Percentiles rank a stretch among this genome's conserved stretches.
phyloP scores from a whole-genome alignment of 2,888 invertebrate genomes.

The Sphecodes monilicornis region DNA sequence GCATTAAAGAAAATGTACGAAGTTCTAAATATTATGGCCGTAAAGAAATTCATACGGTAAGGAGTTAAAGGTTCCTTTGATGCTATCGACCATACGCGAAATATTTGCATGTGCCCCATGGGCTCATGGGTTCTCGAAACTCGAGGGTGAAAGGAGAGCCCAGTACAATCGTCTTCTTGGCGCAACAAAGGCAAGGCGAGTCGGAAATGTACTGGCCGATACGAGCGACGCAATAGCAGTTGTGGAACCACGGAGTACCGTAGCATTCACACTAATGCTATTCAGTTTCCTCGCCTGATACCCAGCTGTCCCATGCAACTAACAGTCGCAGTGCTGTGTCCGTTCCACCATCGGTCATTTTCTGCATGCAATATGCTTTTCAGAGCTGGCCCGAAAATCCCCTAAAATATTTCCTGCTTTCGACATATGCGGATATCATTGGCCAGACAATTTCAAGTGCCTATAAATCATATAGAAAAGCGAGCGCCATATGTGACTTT shows the following conservation, averaged over 20 bases:
- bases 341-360: conserved; percentile 43
- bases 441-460: background rate
- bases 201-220: conserved; percentile 52
- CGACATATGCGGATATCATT: conserved; percentile 10
- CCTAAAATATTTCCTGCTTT: conserved; percentile 33
- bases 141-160: background rate
- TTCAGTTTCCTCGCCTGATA: conserved; percentile 62
- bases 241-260: conserved; percentile 55
- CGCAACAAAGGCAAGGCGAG: conserved; percentile 42
- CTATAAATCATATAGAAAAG: background rate
- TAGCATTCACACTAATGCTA: conserved; percentile 73
- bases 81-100: conserved; percentile 27
- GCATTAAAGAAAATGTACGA: too few relatives aligned
- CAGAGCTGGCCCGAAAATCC: conserved; percentile 28
- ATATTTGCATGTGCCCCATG: conserved; percentile 35
- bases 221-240: conserved; percentile 59
- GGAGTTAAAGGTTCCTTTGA: background rate
- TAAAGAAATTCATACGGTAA: background rate
- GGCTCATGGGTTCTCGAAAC: conserved; percentile 18
- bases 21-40: background rate
- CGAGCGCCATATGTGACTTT: background rate
- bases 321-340: conserved; percentile 13
- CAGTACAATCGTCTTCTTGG: conserved; percentile 38
- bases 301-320: conserved; percentile 29
- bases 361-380: conserved; percentile 34